These are phyloP conservation scores for Monopterus albus DNA, from an alignment of 2,113 vertebrate species.

Conservation along the genomic window DNA sequence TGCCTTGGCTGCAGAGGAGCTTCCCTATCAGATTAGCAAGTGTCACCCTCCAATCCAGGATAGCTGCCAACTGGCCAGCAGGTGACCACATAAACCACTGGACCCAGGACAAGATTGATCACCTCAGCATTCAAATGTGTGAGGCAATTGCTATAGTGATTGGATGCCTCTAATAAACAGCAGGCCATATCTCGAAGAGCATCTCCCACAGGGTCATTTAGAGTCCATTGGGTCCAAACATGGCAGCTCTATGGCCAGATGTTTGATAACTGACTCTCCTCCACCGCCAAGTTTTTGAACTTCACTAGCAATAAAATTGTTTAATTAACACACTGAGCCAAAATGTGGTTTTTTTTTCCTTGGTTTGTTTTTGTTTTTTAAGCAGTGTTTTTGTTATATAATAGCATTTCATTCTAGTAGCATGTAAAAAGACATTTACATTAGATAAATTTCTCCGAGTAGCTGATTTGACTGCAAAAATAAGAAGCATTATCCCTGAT, in stretches of 20 bases:
- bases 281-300: conserved; percentile 30
- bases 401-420: no score
- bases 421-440: no score
- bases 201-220: conserved; percentile 62
- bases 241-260: conserved; percentile 67
- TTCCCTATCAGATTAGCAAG: conserved; percentile 37
- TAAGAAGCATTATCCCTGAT: conserved; percentile 17
- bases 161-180: conserved; percentile 66
- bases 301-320: conserved; percentile 11
- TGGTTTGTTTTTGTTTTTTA: no score
- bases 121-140: conserved; percentile 58
- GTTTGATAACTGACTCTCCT: conserved; percentile 60
- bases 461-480: conserved; percentile 25
- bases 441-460: no score
- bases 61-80: conserved; percentile 70
- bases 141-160: conserved; percentile 61
- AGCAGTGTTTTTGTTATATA: no score
- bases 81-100: conserved; percentile 70
- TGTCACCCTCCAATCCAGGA: conserved; percentile 43
- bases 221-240: conserved; percentile 41
- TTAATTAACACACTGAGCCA: conserved; percentile 1
- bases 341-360: neutral
- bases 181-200: conserved; percentile 51
- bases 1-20: conserved; percentile 52
- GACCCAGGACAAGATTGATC: conserved; percentile 71